Percentiles rank a stretch among this genome's conserved stretches.
These are phyloP conservation scores for Gallirallus australis DNA, from an alignment of 2,797 vertebrate species.

Conservation along the genomic window DNA sequence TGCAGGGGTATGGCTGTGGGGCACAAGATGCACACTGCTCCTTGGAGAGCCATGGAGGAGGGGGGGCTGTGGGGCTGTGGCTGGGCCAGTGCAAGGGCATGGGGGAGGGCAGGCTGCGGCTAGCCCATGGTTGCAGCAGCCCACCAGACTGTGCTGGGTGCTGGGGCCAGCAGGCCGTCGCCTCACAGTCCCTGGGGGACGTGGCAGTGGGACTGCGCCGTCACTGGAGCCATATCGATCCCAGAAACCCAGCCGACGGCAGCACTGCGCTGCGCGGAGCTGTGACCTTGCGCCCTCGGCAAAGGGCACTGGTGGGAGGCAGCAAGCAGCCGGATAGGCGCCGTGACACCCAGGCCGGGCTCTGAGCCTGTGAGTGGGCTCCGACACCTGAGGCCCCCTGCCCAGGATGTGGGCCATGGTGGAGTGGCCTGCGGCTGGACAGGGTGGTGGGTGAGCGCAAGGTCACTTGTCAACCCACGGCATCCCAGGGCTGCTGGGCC, in stretches of 20 bases:
- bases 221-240: constrained; percentile 54
- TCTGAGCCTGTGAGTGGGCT: neutral
- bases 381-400: neutral
- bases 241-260: constrained; percentile 20
- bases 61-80: neutral
- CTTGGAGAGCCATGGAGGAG: accelerated
- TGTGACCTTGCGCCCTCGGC: constrained; percentile 60
- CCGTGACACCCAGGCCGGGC: neutral
- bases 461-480: neutral
- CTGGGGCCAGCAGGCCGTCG: neutral
- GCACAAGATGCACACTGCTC: accelerated
- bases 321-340: neutral
- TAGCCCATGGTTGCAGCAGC: accelerated
- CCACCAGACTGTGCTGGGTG: accelerated
- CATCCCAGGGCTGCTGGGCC: neutral
- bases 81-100: accelerated
- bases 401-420: accelerated
- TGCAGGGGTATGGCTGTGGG: accelerated
- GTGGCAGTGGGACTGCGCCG: neutral
- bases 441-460: accelerated
- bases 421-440: neutral
- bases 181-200: neutral
- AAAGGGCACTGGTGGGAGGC: constrained; percentile 54
- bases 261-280: neutral
- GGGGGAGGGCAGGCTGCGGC: neutral